phyloP scores from a whole-genome alignment of 2,888 invertebrate species.

The Galerucella pusilla region DNA sequence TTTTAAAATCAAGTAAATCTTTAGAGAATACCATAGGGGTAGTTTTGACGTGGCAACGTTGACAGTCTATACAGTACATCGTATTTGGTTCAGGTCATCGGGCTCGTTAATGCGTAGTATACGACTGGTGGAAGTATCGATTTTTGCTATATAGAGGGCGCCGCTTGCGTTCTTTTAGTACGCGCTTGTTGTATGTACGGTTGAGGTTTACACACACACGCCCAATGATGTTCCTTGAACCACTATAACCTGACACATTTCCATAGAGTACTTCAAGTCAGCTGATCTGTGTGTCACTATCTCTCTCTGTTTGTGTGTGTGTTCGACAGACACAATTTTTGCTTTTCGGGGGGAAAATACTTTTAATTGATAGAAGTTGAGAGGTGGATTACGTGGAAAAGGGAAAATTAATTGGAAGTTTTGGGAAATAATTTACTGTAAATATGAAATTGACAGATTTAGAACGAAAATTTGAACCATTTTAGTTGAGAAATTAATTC shows the following conservation, averaged over 20 bases:
- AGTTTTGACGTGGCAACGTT: constrained; percentile 7
- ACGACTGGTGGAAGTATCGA: constrained; percentile 44
- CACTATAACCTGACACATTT: constrained; percentile 23
- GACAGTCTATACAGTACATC: constrained; percentile 11
- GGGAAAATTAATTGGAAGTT: background rate
- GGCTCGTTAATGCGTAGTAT: constrained; percentile 50
- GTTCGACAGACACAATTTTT: constrained; percentile 26
- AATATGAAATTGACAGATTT: no score
- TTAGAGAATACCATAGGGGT: background rate
- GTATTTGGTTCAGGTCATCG: constrained; percentile 44
- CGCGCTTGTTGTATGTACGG: constrained; percentile 7
- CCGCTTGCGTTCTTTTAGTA: constrained; percentile 14
- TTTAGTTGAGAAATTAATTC: no score
- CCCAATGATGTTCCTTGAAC: constrained; percentile 3
- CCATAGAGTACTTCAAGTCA: constrained; percentile 27
- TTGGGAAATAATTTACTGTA: no score
- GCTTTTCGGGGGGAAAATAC: background rate
- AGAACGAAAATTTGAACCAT: no score
- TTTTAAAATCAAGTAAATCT: background rate
- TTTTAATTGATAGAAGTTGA: constrained; percentile 4
- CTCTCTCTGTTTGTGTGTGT: no score
- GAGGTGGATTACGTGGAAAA: background rate
- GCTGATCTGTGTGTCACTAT: constrained; percentile 23
- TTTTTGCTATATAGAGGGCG: constrained; percentile 34
- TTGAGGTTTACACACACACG: background rate